Conservation (phyloP, 2,888 invertebrate genomes). For the Scaptomyza tumidula region DNA sequence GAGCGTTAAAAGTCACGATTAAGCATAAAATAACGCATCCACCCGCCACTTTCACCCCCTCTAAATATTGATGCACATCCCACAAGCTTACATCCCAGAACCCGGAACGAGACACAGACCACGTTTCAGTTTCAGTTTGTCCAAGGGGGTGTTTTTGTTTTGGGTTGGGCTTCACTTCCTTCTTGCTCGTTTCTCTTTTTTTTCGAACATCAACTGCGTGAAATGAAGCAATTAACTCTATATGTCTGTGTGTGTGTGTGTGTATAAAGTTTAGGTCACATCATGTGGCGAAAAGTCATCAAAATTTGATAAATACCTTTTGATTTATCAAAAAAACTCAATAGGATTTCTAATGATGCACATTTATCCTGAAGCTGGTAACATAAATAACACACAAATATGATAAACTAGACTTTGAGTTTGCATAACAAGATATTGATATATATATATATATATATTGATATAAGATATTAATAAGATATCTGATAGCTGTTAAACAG, state of each 20-base stretch:
- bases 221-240: constrained; percentile 82
- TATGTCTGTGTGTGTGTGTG: constrained; percentile 36
- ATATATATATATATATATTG: no score
- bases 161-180: constrained; percentile 27
- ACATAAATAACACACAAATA: background rate
- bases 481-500: no score
- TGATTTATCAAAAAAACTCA: constrained; percentile 54
- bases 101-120: constrained; percentile 8
- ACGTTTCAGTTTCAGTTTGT: constrained; percentile 22
- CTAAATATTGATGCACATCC: constrained; percentile 31
- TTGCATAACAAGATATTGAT: no score
- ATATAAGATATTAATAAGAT: no score
- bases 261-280: constrained; percentile 61
- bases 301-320: constrained; percentile 49
- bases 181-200: no score
- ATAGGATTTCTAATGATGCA: background rate
- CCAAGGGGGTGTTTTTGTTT: constrained; percentile 33
- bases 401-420: background rate
- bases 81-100: constrained; percentile 25
- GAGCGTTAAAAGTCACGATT: constrained; percentile 77
- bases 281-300: constrained; percentile 46
- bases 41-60: no score
- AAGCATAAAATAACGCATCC: constrained; percentile 47
- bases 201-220: constrained; percentile 79
- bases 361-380: constrained; percentile 5